Percentiles rank a stretch among this genome's conserved stretches.
phyloP scores from a whole-genome alignment of 1,140 invertebrate species.

The Varroa destructor region DNA sequence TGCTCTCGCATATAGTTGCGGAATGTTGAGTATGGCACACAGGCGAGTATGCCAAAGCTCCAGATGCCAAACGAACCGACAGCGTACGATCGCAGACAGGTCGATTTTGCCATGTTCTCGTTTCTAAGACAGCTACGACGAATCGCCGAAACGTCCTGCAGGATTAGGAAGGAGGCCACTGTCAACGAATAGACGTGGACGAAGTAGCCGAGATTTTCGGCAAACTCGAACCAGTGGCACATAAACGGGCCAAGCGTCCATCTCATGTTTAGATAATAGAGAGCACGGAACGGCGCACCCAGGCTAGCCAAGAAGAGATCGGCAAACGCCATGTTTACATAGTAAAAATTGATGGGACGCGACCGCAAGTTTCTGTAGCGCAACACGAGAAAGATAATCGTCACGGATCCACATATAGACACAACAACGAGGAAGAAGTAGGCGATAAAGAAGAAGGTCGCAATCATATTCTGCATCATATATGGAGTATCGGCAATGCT shows the following conservation, averaged over 20 bases:
- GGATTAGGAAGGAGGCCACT: slow-evolving; percentile 11
- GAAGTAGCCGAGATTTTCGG: slow-evolving; percentile 9
- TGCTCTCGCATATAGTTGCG: background rate
- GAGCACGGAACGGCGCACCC: slow-evolving; percentile 11
- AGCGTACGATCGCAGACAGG: slow-evolving; percentile 13
- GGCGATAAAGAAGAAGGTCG: slow-evolving; percentile 25
- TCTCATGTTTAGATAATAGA: slow-evolving; percentile 18
- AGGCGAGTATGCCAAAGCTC: slow-evolving; percentile 7
- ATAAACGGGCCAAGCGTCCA: slow-evolving; percentile 5
- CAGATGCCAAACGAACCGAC: slow-evolving; percentile 6
- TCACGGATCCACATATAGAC: background rate
- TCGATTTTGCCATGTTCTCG: background rate
- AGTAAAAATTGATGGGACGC: slow-evolving; percentile 22
- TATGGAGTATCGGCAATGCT: no score
- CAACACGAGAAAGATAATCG: slow-evolving; percentile 1
- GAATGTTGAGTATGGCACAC: background rate
- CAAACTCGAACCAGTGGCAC: slow-evolving; percentile 23
- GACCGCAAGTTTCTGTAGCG: slow-evolving; percentile 15
- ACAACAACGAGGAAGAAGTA: slow-evolving; percentile 16
- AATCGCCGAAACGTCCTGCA: slow-evolving; percentile 2
- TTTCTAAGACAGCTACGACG: background rate
- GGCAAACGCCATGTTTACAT: slow-evolving; percentile 24
- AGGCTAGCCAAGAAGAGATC: slow-evolving; percentile 17
- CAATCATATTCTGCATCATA: slow-evolving; percentile 24
- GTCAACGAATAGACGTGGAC: slow-evolving; percentile 3